Base-by-base conservation (phyloP, 2,888 invertebrate genomes). In the Thera obeliscata region DNA sequence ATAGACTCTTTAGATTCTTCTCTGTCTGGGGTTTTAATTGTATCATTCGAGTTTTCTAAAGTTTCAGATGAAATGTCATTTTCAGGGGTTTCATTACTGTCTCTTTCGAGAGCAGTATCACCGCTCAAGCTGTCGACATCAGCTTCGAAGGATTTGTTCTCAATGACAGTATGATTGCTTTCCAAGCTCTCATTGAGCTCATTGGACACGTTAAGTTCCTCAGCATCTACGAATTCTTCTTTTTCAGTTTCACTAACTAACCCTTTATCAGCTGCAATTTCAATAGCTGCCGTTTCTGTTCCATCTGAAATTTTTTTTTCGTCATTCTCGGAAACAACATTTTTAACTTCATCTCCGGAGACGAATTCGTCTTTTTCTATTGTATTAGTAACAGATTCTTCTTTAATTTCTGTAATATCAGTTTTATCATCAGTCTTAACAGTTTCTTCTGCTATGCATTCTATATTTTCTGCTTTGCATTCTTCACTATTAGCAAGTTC, bases 141-240 rank as follows among this genome's bases (percentile, higher is more conserved):
- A 11, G 70, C 74, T 61, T 87, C 84, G 66, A 84, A 87, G 1
- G 85, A 87, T 69, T 83, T 85, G 73, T 91, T 92, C 70, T 92
- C 92, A 67, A 90, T 86, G 2, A 92, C 90, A 1, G 91, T 92
- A 66, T 89, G 82, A 52, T 79, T 86, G 69, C 91, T 93, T 11
- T 88, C 88, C 54, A 87, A 71, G 73, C 91, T 93, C 74, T 86
- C 89, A 70, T 91, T 80, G 7, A 90, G 84, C 68, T 91, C 91
- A n/a, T 81, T 84, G 66, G 87, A 86, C n/a, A 81, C 79, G 65
- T 86, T 76, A 55, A 81, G 62, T 70, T 79, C 81, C 36, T 73
- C 75, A 9, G 68, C 66, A 38, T 76, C 77, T 4, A 41, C 6
- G 5, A 77, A 72, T 48, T 69, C 69, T 5, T 71, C 74, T 56